Evolutionary conservation across 2,113 vertebrate species (phyloP), one percentile per base, ranked within the genome.

Genomic region (Hypomesus transpacificus): DNA sequence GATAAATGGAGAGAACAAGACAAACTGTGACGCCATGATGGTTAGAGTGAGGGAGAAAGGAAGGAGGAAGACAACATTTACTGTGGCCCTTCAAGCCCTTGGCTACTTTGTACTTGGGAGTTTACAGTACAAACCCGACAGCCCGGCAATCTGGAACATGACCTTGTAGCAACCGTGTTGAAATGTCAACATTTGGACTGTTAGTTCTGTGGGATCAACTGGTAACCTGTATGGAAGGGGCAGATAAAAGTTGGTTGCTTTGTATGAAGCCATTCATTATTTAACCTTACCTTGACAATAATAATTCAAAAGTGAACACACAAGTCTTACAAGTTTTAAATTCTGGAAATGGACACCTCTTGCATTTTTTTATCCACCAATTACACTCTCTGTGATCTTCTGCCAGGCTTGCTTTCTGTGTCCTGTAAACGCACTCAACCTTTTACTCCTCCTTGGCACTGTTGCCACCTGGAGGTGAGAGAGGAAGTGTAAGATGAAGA

Each of bases 121-220:
- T 64, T 65, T 54, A 14, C 51, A 68, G 53, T 54, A 69, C 26
- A 52, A 18, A 65, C 34, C 76, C 76, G 83, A 84, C 84, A 78
- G 52, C 20, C 28, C 50, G 67, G 69, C 4, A 26, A 46, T 3
- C 22, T 56, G 66, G 66, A 62, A 66, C 2, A 73, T 73, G 81
- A 82, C 83, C 84, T 87, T 75, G 63, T 24, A 70, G 52, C 68
- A 69, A 82, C 67, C 74, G 67, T 79, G 78, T 81, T 79, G n/a
- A 80, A 70, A 74, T 71, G 65, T 81, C 85, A 89, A 89, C 85
- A 87, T 14, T 3, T 6, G 54, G n/a, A 52, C 22, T 24, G 56
- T 62, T 28, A 16, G 20, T 26, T 60, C 53, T 64, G 31, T 51
- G 58, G 52, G 73, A 69, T 50, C 34, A 59, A 51, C 54, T 11